Conservation (phyloP, 2,797 vertebrate genomes). For the Crossoptilon crossoptilon region DNA sequence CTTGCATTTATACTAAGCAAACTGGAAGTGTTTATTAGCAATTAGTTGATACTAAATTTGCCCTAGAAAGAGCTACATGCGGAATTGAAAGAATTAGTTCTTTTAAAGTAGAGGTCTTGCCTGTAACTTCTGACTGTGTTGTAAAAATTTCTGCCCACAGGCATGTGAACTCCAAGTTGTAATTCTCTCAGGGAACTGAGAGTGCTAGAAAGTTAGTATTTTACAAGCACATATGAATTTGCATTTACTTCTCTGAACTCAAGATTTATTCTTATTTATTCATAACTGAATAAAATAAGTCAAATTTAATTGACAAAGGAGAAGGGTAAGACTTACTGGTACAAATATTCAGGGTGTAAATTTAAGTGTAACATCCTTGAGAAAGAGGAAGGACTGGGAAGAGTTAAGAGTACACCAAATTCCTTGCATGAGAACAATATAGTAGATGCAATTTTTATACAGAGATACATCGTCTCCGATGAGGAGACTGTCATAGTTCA, state of each 20-base stretch:
- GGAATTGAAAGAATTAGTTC: too few species aligned
- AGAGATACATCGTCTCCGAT: not conserved
- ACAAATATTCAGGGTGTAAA: not conserved
- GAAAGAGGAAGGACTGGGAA: not conserved
- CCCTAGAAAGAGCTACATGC: not conserved
- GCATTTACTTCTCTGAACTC: not conserved
- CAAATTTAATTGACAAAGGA: not conserved
- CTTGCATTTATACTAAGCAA: not conserved
- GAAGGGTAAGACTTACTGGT: not conserved
- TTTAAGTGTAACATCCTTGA: not conserved
- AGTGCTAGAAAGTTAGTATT: not conserved
- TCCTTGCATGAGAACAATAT: not conserved
- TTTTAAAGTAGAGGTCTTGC: too few species aligned
- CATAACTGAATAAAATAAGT: not conserved
- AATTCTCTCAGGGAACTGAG: not conserved
- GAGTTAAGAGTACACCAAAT: not conserved
- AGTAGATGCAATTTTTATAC: not conserved
- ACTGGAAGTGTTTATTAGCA: not conserved
- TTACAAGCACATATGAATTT: not conserved
- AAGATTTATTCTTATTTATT: not conserved
- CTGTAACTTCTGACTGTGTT: too few species aligned
- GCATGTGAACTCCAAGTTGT: not conserved
- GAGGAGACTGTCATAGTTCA: not conserved
- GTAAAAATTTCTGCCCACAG: not conserved
- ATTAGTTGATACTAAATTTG: not conserved